These are phyloP conservation scores for Tragelaphus oryx DNA, from an alignment of 2,797 vertebrate species.

Conservation along the genomic window DNA sequence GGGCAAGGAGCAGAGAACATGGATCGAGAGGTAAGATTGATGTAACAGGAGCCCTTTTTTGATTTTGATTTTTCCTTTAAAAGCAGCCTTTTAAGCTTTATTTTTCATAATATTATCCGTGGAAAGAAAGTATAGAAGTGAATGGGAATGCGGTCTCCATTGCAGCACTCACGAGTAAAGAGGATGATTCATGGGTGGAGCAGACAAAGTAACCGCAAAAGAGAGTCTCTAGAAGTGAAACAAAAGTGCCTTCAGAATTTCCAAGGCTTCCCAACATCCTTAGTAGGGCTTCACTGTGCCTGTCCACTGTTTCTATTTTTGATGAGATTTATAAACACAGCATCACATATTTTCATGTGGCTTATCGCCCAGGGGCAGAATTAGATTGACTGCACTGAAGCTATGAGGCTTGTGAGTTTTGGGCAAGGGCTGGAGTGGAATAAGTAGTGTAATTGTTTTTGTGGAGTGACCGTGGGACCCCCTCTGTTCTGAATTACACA, in stretches of 20 bases:
- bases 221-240: slow-evolving; percentile 88
- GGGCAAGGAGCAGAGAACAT: slow-evolving; percentile 67
- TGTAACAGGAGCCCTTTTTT: slow-evolving; percentile 27
- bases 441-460: slow-evolving; percentile 91
- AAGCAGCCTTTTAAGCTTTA: slow-evolving; percentile 63
- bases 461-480: slow-evolving; percentile 85
- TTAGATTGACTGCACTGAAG: slow-evolving; percentile 81
- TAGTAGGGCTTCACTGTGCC: slow-evolving; percentile 88
- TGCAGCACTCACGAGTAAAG: slow-evolving; percentile 76
- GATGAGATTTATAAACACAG: slow-evolving; percentile 89
- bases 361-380: slow-evolving; percentile 81
- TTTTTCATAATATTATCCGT: slow-evolving; percentile 77
- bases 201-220: slow-evolving; percentile 82
- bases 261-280: slow-evolving; percentile 92
- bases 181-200: slow-evolving; percentile 86
- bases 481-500: slow-evolving; percentile 88
- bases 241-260: slow-evolving; percentile 94
- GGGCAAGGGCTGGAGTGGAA: slow-evolving; percentile 81
- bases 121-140: slow-evolving; percentile 66
- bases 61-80: slow-evolving; percentile 27
- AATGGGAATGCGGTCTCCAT: slow-evolving; percentile 70
- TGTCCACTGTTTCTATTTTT: slow-evolving; percentile 88
- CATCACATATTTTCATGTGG: slow-evolving; percentile 88
- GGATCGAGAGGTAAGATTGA: slow-evolving; percentile 77
- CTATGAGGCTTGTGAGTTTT: slow-evolving; percentile 83